Evolutionary conservation across 2,797 vertebrate genomes (phyloP), one percentile per base, ranked within the genome.

Genomic region (Melopsittacus undulatus): DNA sequence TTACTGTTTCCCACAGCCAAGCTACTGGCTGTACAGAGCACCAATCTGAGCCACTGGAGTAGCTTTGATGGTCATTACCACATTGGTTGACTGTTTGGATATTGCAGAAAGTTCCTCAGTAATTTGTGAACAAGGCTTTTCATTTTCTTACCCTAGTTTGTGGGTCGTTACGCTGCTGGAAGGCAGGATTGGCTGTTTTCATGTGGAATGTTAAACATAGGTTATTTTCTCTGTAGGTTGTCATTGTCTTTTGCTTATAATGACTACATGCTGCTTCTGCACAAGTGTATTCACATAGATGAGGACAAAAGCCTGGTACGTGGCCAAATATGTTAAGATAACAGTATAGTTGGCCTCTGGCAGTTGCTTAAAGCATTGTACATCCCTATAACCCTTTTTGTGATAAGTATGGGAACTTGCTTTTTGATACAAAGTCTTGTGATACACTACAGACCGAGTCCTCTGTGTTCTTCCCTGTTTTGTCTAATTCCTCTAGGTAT

Each of bases 401-500:
- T 45, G 29, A 51, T 14, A 59, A 54, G 38, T 43, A n/a, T 1
- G 7, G 22, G 48, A 73, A 26, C 22, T 81, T 76, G 30, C 19
- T 52, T 91, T 92, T 82, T 61, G 42, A 7, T 70, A 21, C n/a
- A 17, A 81, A 78, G 34, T 82, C 15, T 52, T 89, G 42, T 1
- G 10, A 12, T 2, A 0, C 34, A n/a, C 13, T 90, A 49, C 18
- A 68, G 68, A 88, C n/a, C 2, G 6, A 86, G 64, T 26, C 74
- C 43, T 87, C 38, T 89, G 11, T 80, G 38, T 66, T 72, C 49
- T 94, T 87, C 72, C 43, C 32, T 75, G 27, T 95, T 83, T 84
- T 85, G 38, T 95, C 95, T 93, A 85, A 68, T 77, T 94, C 89
- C 43, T 87, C 2, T 91, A 99, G 99, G 99, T n/a, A 98, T 99